phyloP scores from a whole-genome alignment of 2,797 vertebrate genomes.

The Urophycis tenuis region DNA sequence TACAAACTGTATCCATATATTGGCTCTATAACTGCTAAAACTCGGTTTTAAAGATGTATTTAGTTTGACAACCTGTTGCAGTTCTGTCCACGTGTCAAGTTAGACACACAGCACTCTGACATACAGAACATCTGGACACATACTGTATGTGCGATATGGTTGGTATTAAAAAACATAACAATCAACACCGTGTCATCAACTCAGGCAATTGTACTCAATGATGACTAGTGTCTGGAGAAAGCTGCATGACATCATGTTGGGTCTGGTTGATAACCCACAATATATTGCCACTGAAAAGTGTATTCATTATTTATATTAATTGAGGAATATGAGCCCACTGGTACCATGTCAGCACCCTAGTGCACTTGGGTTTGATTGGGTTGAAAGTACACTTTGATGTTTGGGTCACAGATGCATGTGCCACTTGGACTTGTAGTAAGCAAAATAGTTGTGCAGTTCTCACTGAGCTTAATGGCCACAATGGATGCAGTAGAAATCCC shows the following conservation, averaged over 20 bases:
- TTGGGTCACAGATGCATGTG: not conserved
- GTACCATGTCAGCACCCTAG: not conserved
- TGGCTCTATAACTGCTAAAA: not conserved
- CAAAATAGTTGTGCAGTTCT: no score
- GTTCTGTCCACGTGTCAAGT: not conserved
- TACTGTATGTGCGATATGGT: not conserved
- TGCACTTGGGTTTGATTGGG: not conserved
- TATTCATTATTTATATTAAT: slow-evolving; percentile 16
- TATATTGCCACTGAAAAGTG: slow-evolving; percentile 4
- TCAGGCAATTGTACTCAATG: slow-evolving; percentile 18
- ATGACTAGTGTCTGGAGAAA: slow-evolving; percentile 35
- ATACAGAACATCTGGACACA: not conserved
- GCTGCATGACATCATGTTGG: slow-evolving; percentile 25
- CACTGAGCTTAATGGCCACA: not conserved
- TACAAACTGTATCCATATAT: not conserved
- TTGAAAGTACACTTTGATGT: slow-evolving; percentile 2
- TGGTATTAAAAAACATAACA: not conserved
- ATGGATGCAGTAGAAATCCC: not conserved
- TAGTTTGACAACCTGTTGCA: not conserved
- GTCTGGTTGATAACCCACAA: slow-evolving; percentile 18
- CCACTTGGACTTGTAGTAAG: not conserved
- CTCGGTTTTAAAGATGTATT: not conserved
- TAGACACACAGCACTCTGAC: not conserved
- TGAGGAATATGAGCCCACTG: not conserved
- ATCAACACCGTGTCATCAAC: not conserved